Percentiles rank a stretch among this genome's conserved stretches.
These are phyloP conservation scores for Isaurus tuberculatus DNA, from an alignment of 92 coral and sea anemone species.

Conservation along the genomic window DNA sequence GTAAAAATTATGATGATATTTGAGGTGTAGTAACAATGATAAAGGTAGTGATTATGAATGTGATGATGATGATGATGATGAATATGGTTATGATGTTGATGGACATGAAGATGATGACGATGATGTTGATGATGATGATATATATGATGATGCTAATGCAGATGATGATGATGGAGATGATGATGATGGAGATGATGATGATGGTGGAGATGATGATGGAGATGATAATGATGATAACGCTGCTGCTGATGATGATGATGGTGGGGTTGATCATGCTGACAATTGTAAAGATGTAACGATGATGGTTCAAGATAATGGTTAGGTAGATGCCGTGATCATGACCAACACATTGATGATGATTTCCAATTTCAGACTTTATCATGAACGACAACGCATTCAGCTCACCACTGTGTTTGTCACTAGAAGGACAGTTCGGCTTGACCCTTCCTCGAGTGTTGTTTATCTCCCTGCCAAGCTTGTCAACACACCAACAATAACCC, in stretches of 20 bases:
- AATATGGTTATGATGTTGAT: neutral
- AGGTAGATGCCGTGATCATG: neutral
- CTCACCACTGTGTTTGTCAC: constrained; percentile 65
- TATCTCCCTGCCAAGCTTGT: constrained; percentile 80
- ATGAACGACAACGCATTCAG: too few relatives aligned
- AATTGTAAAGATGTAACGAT: neutral
- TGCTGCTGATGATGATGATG: neutral
- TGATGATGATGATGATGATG: neutral
- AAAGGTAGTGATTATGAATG: neutral
- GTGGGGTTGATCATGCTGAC: neutral
- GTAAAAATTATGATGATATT: neutral
- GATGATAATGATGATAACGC: neutral
- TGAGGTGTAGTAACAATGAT: neutral
- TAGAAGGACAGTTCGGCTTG: constrained; percentile 64
- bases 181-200: neutral
- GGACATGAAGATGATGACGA: neutral
- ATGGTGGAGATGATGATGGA: neutral
- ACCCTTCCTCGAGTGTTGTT: constrained; percentile 72
- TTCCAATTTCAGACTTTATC: too few relatives aligned
- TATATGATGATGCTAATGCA: neutral
- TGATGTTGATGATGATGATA: neutral
- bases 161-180: neutral
- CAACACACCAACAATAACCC: constrained; percentile 96
- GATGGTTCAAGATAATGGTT: neutral
- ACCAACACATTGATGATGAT: neutral